phyloP scores from a whole-genome alignment of 2,888 invertebrate species.

The Folsomia manolachei region DNA sequence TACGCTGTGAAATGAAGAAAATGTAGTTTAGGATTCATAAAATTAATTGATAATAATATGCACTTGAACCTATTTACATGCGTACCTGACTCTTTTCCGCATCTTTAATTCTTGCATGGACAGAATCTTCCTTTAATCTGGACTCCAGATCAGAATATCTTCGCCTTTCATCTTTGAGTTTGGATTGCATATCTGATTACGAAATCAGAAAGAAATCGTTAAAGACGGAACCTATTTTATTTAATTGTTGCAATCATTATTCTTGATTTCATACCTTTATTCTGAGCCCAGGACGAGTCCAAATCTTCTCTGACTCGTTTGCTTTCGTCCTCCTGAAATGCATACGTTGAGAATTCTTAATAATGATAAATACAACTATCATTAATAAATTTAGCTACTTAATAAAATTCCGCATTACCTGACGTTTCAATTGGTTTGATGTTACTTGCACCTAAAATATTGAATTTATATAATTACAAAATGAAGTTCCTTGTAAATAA shows the following conservation, averaged over 20 bases:
- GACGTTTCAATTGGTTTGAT: constrained; percentile 71
- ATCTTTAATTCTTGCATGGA: constrained; percentile 50
- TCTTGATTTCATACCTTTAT: constrained; percentile 68
- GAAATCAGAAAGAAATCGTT: too few relatives aligned
- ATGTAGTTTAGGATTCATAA: constrained; percentile 20
- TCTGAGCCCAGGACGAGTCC: constrained; percentile 69
- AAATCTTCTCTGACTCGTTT: constrained; percentile 75
- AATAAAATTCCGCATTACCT: not conserved
- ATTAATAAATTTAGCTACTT: constrained; percentile 58
- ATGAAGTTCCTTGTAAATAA: too few relatives aligned
- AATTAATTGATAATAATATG: not conserved
- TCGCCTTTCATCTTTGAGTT: constrained; percentile 79
- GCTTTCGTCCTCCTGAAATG: constrained; percentile 91
- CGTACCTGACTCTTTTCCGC: constrained; percentile 50
- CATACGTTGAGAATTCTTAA: too few relatives aligned
- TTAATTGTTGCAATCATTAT: too few relatives aligned
- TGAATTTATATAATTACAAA: constrained; percentile 8
- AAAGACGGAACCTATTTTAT: too few relatives aligned
- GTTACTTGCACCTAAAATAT: constrained; percentile 70
- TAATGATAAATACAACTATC: constrained; percentile 64
- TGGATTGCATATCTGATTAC: too few relatives aligned
- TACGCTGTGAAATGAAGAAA: constrained; percentile 40
- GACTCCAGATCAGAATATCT: constrained; percentile 67
- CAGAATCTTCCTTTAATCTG: constrained; percentile 55
- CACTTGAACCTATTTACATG: not conserved